These are phyloP conservation scores for Stegana nigrithorax DNA, from an alignment of 2,888 invertebrate species.

Conservation along the genomic window DNA sequence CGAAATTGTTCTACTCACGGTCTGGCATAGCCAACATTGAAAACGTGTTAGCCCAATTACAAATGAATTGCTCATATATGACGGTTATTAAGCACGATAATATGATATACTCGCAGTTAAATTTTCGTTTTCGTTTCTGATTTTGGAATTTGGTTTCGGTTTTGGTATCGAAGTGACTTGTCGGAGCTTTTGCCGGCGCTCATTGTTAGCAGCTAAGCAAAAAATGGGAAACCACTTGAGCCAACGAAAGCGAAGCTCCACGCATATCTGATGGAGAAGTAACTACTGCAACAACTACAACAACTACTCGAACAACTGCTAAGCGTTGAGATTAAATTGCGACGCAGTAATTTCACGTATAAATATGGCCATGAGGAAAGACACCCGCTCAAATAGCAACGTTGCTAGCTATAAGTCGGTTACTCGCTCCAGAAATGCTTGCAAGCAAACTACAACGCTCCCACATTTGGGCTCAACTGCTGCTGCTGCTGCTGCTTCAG, in stretches of 20 bases:
- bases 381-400: background rate
- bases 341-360: too few species aligned
- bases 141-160: too few species aligned
- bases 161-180: too few species aligned
- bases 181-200: conserved; percentile 1
- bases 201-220: background rate
- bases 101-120: too few species aligned
- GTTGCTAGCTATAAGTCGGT: conserved; percentile 1
- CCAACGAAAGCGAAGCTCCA: background rate
- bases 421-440: background rate
- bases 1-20: too few species aligned
- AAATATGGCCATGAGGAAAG: conserved; percentile 14
- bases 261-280: background rate
- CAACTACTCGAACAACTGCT: background rate
- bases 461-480: background rate
- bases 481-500: background rate
- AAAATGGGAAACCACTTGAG: background rate
- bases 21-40: too few species aligned
- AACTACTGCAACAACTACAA: background rate
- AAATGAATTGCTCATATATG: too few species aligned
- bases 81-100: conserved; percentile 13
- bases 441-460: background rate
- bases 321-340: too few species aligned
- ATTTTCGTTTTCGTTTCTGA: too few species aligned
- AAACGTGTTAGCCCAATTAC: too few species aligned